These are phyloP conservation scores for Ernsta delagoae DNA, from an alignment of 2,888 invertebrate species.

Conservation along the genomic window DNA sequence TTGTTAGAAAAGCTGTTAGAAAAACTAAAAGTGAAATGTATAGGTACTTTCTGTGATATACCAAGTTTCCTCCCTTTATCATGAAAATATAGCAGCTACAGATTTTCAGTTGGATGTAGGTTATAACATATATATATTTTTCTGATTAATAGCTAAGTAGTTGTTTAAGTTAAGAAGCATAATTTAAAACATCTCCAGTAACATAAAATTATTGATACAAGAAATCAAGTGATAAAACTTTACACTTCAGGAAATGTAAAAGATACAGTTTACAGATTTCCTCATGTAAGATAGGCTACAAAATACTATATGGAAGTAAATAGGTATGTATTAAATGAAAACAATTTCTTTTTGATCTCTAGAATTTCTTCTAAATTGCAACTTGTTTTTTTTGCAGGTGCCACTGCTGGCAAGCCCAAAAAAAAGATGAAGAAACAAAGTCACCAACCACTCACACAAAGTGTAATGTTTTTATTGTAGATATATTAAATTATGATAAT, in stretches of 20 bases:
- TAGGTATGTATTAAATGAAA: slow-evolving; percentile 26
- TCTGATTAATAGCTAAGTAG: background rate
- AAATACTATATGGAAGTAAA: slow-evolving; percentile 4
- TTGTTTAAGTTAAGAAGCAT: too few species aligned
- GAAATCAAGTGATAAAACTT: too few species aligned
- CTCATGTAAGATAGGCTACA: background rate
- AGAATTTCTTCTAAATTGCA: background rate
- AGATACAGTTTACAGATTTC: slow-evolving; percentile 16
- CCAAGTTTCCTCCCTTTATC: too few species aligned
- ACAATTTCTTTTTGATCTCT: background rate
- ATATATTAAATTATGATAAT: too few species aligned
- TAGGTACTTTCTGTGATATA: slow-evolving; percentile 4
- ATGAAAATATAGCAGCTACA: too few species aligned
- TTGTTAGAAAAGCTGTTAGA: too few species aligned
- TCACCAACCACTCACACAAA: slow-evolving; percentile 68
- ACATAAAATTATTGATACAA: too few species aligned
- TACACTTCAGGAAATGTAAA: background rate
- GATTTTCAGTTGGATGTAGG: too few species aligned
- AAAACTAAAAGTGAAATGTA: too few species aligned
- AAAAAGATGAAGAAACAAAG: slow-evolving; percentile 75
- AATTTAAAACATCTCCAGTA: background rate
- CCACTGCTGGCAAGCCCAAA: slow-evolving; percentile 70
- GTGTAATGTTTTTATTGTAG: slow-evolving; percentile 58
- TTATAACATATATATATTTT: too few species aligned
- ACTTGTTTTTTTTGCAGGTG: slow-evolving; percentile 58